These are phyloP conservation scores for Characodon lateralis DNA, from an alignment of 2,797 vertebrate species.

Conservation along the genomic window DNA sequence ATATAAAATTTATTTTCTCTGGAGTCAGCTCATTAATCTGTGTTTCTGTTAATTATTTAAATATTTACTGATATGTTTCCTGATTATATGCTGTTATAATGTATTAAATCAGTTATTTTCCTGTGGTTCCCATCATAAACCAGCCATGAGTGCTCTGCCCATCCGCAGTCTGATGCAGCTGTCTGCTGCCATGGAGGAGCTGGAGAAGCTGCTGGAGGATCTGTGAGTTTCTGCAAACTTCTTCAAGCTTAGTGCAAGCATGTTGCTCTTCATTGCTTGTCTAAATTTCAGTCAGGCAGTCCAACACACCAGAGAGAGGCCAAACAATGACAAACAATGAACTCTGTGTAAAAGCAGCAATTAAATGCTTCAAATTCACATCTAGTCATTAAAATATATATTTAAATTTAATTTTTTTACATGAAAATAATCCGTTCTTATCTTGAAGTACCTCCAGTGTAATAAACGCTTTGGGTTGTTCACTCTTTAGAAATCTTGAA, in stretches of 20 bases:
- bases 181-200: constrained; percentile 1
- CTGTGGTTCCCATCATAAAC: not conserved
- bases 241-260: not conserved
- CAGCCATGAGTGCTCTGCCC: not conserved
- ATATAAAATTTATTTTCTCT: too few relatives aligned
- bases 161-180: not conserved
- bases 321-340: not conserved
- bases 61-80: not conserved
- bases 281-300: not conserved
- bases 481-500: not conserved
- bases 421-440: not conserved
- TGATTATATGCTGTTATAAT: not conserved
- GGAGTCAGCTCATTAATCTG: too few relatives aligned
- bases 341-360: not conserved
- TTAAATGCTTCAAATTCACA: not conserved
- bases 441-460: not conserved
- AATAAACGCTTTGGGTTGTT: not conserved
- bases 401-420: not conserved
- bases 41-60: not conserved
- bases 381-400: not conserved
- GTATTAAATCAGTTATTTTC: not conserved
- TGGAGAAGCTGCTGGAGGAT: not conserved
- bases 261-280: not conserved
- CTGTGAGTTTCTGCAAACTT: not conserved
- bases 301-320: not conserved